Percentiles rank a stretch among this genome's conserved stretches.
Conservation (phyloP, 2,888 invertebrate genomes). For the Agrochola lota region DNA sequence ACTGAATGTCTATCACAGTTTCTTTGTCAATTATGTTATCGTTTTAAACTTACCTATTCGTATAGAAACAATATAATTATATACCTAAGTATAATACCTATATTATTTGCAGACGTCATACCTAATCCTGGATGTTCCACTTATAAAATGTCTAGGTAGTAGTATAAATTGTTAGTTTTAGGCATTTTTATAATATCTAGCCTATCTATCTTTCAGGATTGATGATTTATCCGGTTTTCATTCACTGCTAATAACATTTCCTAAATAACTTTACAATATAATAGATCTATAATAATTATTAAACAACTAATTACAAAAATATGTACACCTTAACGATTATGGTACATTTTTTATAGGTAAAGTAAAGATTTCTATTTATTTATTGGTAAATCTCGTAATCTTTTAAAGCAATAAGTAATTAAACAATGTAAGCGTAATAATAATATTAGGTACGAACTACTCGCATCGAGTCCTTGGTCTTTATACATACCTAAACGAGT, state of each 20-base stretch:
- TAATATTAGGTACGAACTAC: slow-evolving; percentile 70
- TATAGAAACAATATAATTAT: slow-evolving; percentile 60
- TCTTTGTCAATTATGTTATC: slow-evolving; percentile 68
- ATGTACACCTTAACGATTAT: slow-evolving; percentile 76
- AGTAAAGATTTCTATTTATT: slow-evolving; percentile 65
- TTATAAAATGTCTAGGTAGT: slow-evolving; percentile 63
- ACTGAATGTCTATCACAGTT: slow-evolving; percentile 77
- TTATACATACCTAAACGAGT: slow-evolving; percentile 70
- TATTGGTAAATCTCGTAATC: slow-evolving; percentile 62
- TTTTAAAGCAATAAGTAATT: slow-evolving; percentile 69
- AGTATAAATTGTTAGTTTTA: slow-evolving; percentile 61
- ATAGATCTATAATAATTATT: slow-evolving; percentile 62
- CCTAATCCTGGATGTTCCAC: slow-evolving; percentile 57
- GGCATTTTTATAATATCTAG: slow-evolving; percentile 67
- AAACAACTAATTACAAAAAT: slow-evolving; percentile 71
- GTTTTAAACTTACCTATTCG: slow-evolving; percentile 61
- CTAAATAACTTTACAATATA: slow-evolving; percentile 60
- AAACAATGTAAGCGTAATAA: slow-evolving; percentile 75
- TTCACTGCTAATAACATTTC: slow-evolving; percentile 61
- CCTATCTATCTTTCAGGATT: slow-evolving; percentile 63
- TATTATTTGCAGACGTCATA: slow-evolving; percentile 55
- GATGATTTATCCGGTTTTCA: slow-evolving; percentile 54
- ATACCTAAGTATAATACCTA: slow-evolving; percentile 44
- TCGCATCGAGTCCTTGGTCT: slow-evolving; percentile 69
- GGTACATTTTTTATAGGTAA: slow-evolving; percentile 62